phyloP scores from a whole-genome alignment of 1,140 invertebrate genomes.

The Lucilia cuprina region DNA sequence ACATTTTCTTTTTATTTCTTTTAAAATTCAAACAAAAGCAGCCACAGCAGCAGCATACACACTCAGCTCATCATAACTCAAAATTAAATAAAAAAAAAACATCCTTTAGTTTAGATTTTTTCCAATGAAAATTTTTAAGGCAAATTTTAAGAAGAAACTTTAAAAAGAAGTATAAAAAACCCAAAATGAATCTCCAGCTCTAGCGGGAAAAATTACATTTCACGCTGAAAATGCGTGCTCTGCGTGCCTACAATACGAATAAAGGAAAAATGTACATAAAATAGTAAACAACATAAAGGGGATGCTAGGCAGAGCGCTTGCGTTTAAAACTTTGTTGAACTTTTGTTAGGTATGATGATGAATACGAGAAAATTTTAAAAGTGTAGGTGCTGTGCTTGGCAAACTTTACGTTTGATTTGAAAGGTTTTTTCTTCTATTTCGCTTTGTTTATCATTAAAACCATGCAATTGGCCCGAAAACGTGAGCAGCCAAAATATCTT shows the following conservation, averaged over 20 bases:
- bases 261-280: too few relatives aligned
- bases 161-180: not conserved
- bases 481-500: not conserved
- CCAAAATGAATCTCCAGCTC: not conserved
- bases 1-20: constrained; percentile 8
- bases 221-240: constrained; percentile 63
- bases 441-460: constrained; percentile 1
- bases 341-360: not conserved
- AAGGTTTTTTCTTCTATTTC: not conserved
- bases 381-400: not conserved
- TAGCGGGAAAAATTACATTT: constrained; percentile 61
- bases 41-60: not conserved
- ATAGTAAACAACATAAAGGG: not conserved
- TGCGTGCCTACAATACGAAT: constrained; percentile 52
- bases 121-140: not conserved
- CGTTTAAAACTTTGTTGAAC: not conserved
- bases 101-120: not conserved
- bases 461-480: not conserved
- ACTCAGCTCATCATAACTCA: not conserved
- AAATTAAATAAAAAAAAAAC: not conserved
- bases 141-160: not conserved
- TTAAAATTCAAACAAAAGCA: not conserved
- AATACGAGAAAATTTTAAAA: not conserved
- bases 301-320: not conserved
- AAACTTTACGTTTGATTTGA: not conserved